Base-by-base conservation (phyloP, 2,797 vertebrate genomes). In the Pseudomugil gertrudae region DNA sequence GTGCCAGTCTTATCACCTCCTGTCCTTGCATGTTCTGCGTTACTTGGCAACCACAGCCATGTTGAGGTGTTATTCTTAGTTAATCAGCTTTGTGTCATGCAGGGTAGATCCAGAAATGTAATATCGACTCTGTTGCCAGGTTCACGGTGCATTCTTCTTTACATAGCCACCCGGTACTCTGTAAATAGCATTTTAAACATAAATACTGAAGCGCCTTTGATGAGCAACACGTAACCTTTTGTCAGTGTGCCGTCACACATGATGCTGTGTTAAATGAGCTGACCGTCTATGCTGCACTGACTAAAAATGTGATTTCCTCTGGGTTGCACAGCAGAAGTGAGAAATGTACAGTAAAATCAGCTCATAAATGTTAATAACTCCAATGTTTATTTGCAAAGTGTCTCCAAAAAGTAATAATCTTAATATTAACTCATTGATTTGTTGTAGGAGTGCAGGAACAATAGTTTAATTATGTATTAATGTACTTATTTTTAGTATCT, bases 81-180 rank as follows among this genome's bases (percentile, higher is more conserved):
- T 91, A 92, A 93, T 90, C 90, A 66, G 89, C 91, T 92, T 91
- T 87, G 65, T 1, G 52, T 56, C 72, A 66, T 72, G 68, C 78
- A 64, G 63, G 63, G 35, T 21, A 64, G 78, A 74, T 79, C 89
- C 74, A 57, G 66, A 65, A 77, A 70, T 75, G 67, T 72, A 52
- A 66, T 19, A 14, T 48, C 68, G 53, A 74, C 63, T 67, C 29
- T 45, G 50, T 45, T 32, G 0, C 53, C 38, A 74, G 65, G 63
- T 69, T 66, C 57, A 55, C 67, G 50, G 32, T 52, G 67, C 50
- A 21, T 21, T 17, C 23, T 29, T 63, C 45, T 26, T 85, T 87
- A 65, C 65, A 51, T 80, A 81, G 77, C 53, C 38, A 35, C 19
- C 24, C 32, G 14, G 57, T 26, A 24, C 48, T 61, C 66, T 84